Percentiles rank a stretch among this genome's conserved stretches.
Conservation (phyloP, 2,888 invertebrate species). For the Pilophorus perplexus region DNA sequence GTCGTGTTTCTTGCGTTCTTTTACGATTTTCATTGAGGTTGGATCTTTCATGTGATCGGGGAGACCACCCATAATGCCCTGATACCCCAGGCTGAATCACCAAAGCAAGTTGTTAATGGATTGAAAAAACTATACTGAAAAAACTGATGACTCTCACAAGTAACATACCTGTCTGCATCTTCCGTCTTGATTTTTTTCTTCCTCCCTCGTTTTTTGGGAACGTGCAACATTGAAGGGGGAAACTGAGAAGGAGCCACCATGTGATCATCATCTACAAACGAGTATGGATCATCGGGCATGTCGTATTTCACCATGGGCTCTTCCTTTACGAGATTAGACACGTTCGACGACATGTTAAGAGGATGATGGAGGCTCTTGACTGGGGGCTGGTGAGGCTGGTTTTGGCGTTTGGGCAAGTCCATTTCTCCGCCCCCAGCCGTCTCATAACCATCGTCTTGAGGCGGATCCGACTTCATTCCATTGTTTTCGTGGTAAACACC, state of each 20-base stretch:
- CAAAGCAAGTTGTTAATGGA: background rate
- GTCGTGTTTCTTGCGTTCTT: slow-evolving; percentile 90
- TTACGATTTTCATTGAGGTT: slow-evolving; percentile 53
- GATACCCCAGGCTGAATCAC: slow-evolving; percentile 47
- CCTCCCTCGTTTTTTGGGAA: slow-evolving; percentile 72
- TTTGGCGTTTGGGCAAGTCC: slow-evolving; percentile 50
- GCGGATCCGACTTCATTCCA: slow-evolving; percentile 61
- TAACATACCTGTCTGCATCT: slow-evolving; percentile 50
- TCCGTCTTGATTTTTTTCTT: slow-evolving; percentile 71
- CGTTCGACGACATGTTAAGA: slow-evolving; percentile 38
- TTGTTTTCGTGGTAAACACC: slow-evolving; percentile 46
- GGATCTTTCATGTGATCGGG: slow-evolving; percentile 46
- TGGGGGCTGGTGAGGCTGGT: slow-evolving; percentile 49
- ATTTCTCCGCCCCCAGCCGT: slow-evolving; percentile 61
- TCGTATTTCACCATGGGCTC: slow-evolving; percentile 48
- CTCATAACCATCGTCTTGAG: slow-evolving; percentile 86
- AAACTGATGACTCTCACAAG: too few species aligned
- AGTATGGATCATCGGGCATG: slow-evolving; percentile 66
- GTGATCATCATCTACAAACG: slow-evolving; percentile 71
- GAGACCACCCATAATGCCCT: slow-evolving; percentile 47
- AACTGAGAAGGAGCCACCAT: slow-evolving; percentile 53
- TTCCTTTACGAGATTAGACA: slow-evolving; percentile 39
- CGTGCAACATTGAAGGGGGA: slow-evolving; percentile 47
- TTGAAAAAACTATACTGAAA: background rate
- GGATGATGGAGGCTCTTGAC: slow-evolving; percentile 49